Percentiles rank a stretch among this genome's conserved stretches.
These are phyloP conservation scores for Nasonovia ribisnigri DNA, from an alignment of 2,888 invertebrate species.

Conservation along the genomic window DNA sequence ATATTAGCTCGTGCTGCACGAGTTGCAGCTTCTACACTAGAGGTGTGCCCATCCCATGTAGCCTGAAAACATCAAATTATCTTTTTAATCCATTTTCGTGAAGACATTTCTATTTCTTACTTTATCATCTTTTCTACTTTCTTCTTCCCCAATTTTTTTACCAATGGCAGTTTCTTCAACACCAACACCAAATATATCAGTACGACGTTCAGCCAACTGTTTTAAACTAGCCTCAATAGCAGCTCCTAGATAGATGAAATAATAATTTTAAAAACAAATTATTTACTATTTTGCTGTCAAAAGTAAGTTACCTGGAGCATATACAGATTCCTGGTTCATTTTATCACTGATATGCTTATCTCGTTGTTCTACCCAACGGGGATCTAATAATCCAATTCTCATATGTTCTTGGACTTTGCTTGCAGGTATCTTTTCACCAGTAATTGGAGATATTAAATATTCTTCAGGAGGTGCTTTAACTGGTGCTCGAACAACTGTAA, in stretches of 20 bases:
- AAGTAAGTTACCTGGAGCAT: constrained; percentile 76
- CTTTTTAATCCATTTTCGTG: neutral
- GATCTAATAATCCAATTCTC: constrained; percentile 95
- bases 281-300: neutral
- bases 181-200: constrained; percentile 99
- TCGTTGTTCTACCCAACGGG: constrained; percentile 96
- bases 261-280: neutral
- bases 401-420: constrained; percentile 98
- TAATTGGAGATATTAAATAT: constrained; percentile 97
- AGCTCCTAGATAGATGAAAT: constrained; percentile 73
- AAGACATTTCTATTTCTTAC: constrained; percentile 66
- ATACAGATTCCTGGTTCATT: constrained; percentile 89
- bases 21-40: constrained; percentile 95
- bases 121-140: constrained; percentile 84
- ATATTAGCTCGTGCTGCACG: constrained; percentile 94
- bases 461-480: constrained; percentile 82
- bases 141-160: constrained; percentile 95
- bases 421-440: constrained; percentile 96
- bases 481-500: constrained; percentile 70
- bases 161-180: constrained; percentile 99
- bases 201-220: constrained; percentile 96
- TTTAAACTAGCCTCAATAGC: constrained; percentile 97
- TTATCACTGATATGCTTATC: constrained; percentile 95
- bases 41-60: constrained; percentile 99
- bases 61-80: constrained; percentile 73